A percentile compares a stretch with the other conserved stretches of the same genome.
Conservation (phyloP, 2,113 vertebrate species). For the Xiphophorus maculatus region DNA sequence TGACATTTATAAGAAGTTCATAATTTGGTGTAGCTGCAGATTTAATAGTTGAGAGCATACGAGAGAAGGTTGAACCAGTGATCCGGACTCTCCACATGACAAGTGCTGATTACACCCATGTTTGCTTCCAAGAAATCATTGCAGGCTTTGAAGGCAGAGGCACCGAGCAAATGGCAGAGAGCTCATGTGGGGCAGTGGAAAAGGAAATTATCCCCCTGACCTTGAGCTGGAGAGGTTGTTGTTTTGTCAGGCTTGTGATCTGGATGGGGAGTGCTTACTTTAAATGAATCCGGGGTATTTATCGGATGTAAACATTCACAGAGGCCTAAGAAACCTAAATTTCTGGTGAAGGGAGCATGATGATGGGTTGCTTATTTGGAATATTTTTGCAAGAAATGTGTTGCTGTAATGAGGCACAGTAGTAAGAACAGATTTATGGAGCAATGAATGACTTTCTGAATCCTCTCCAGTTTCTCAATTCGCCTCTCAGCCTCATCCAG, state of each 20-base stretch:
- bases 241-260: constrained; percentile 12
- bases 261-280: constrained; percentile 29
- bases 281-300: constrained; percentile 43
- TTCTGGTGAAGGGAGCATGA: neutral
- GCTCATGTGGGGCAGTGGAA: constrained; percentile 43
- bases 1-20: constrained; percentile 71
- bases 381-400: neutral
- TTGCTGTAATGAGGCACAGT: no score
- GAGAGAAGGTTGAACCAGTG: constrained; percentile 60
- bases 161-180: constrained; percentile 29
- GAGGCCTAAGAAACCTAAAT: constrained; percentile 17
- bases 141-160: constrained; percentile 42
- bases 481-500: no score
- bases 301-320: constrained; percentile 26
- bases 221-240: constrained; percentile 48
- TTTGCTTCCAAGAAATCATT: constrained; percentile 25
- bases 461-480: no score
- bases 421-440: no score
- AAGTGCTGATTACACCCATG: constrained; percentile 45
- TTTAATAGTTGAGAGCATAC: constrained; percentile 52
- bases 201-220: constrained; percentile 62
- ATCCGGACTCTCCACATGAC: constrained; percentile 54
- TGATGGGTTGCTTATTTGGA: constrained; percentile 6
- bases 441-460: no score
- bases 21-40: constrained; percentile 50